Evolutionary conservation across 2,797 vertebrate genomes (phyloP), one percentile per base, ranked within the genome.

Genomic region (Falco berigora): DNA sequence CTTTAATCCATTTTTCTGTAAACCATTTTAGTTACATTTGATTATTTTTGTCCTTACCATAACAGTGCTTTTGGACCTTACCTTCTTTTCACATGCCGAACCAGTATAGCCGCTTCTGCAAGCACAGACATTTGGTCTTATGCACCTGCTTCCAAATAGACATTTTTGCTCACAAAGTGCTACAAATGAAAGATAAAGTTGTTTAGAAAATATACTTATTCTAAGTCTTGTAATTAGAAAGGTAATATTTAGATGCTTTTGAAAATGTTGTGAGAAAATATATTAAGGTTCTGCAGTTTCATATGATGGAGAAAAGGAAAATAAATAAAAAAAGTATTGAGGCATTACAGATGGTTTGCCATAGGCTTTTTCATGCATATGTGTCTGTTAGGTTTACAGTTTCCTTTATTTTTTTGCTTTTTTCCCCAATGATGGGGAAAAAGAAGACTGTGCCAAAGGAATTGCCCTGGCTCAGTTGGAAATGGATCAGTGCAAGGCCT

Each of bases 81-180:
- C 88, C 97, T 97, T 97, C 84, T 80, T 97, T 88, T 96, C 97
- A 88, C 97, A 98, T 6, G 88, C 91, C 63, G 96, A 91, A 6
- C 82, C 94, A 79, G 73, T 24, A 12, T 38, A 81, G 69, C 77
- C 85, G 22, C 72, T 82, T 88, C 87, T 94, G 38, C 92, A 97
- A 21, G 93, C 52, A 32, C 92, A 97, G 53, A 89, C 25, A 8
- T 88, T 96, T 66, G 94, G 86, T 61, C 86, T 91, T 80, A 98
- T 56, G 53, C 97, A 98, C 18, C 97, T 97, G 63, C 98, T 98
- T 55, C 98, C 97, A 46, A 96, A 98, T 1, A 97, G 94, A 94
- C 98, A 98, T 69, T 91, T 98, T 78, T 98, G 96, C 74, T 98
- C 97, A 85, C 96, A 98, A 80, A 94, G 92, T 63, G 98, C 83